Evolutionary conservation across 2,113 vertebrate species (phyloP).

Genomic region (Clarias macrocephalus): DNA sequence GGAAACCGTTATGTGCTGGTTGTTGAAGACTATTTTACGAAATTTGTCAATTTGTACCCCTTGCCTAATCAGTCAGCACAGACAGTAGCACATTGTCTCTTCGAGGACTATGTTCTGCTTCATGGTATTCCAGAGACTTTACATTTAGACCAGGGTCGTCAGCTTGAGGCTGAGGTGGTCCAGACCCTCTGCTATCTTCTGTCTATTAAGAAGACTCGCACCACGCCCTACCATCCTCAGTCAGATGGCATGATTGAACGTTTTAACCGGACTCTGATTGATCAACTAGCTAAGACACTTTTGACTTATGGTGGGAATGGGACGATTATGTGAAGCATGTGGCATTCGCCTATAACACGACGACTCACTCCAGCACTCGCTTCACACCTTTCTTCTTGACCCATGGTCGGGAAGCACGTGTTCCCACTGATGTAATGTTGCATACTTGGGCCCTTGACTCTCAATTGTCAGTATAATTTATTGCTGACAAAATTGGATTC

Average conservation of each 20-base stretch:
- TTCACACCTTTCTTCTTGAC: neutral
- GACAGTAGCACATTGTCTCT: neutral
- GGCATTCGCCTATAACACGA: neutral
- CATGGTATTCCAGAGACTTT: neutral
- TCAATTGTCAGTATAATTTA: neutral
- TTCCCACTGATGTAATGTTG: neutral
- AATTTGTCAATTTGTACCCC: neutral
- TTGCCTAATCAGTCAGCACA: neutral
- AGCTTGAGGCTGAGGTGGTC: neutral
- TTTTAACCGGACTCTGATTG: neutral
- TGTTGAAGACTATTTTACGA: neutral
- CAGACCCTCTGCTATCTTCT: no score
- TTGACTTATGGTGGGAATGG: neutral
- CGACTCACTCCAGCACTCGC: neutral
- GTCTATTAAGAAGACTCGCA: no score
- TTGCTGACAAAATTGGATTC: neutral
- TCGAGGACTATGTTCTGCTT: neutral
- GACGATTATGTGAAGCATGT: neutral
- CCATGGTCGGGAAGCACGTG: neutral
- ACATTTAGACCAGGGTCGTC: neutral
- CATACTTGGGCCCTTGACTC: neutral
- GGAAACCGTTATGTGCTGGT: no score
- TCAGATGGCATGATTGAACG: neutral
- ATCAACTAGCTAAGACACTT: neutral
- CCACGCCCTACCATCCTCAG: neutral